phyloP scores from a whole-genome alignment of 2,113 vertebrate genomes.

The Rhabdomys dilectus region DNA sequence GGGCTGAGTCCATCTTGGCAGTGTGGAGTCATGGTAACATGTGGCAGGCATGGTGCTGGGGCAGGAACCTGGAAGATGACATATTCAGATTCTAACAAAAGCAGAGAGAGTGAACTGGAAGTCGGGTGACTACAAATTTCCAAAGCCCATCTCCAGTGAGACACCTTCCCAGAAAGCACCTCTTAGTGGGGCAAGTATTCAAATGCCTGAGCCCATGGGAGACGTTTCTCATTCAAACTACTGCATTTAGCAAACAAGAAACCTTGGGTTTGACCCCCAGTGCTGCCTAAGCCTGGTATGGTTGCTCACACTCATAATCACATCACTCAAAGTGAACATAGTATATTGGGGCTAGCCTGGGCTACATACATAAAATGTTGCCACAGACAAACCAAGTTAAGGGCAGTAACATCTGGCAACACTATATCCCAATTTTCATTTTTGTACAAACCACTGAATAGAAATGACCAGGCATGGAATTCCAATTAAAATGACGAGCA shows the following conservation, averaged over 20 bases:
- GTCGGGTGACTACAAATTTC: not conserved
- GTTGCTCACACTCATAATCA: not conserved
- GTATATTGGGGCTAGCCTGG: not conserved
- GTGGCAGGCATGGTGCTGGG: not conserved
- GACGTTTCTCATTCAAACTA: not conserved
- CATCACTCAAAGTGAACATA: not conserved
- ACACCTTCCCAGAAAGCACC: not conserved
- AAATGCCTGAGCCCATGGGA: not conserved
- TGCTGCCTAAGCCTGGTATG: not conserved
- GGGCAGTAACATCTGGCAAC: not conserved
- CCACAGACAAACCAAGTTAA: constrained; percentile 41
- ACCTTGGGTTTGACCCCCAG: not conserved
- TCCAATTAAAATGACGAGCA: not conserved
- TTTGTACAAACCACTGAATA: not conserved
- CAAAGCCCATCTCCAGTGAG: not conserved
- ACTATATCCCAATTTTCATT: not conserved
- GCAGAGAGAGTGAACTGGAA: not conserved
- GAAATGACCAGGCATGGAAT: not conserved
- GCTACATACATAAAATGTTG: not conserved
- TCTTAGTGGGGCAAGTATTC: not conserved
- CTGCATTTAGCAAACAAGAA: not conserved
- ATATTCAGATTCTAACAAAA: not conserved
- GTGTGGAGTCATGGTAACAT: not conserved
- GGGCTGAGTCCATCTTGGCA: not conserved
- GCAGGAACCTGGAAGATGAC: not conserved